phyloP scores from a whole-genome alignment of 2,888 invertebrate genomes.

The Gortyna flavago region DNA sequence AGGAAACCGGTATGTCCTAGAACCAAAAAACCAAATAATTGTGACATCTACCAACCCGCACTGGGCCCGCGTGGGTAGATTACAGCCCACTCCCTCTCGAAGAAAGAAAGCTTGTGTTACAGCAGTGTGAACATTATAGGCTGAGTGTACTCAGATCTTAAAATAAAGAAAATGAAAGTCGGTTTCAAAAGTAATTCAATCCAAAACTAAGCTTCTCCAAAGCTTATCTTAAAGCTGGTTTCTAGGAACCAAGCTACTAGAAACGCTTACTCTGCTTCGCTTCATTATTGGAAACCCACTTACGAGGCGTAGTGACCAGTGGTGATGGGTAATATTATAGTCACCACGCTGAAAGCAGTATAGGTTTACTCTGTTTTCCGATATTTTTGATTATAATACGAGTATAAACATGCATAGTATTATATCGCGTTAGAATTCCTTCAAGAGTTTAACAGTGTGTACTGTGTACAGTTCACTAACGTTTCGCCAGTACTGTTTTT shows the following conservation, averaged over 20 bases:
- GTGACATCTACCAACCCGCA: no score
- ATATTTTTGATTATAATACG: background rate
- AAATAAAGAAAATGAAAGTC: no score
- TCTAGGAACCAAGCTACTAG: slow-evolving; percentile 23
- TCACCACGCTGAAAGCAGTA: background rate
- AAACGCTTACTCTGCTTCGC: background rate
- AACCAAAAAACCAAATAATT: no score
- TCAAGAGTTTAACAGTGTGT: background rate
- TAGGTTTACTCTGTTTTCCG: background rate
- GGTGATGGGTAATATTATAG: background rate
- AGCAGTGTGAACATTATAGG: no score
- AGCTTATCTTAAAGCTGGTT: slow-evolving; percentile 5
- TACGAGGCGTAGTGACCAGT: background rate
- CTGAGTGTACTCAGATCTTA: no score
- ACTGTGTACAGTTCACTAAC: background rate
- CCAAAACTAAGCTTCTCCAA: background rate
- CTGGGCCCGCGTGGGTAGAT: no score
- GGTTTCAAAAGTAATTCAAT: slow-evolving; percentile 9
- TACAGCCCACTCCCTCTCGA: no score
- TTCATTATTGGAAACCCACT: slow-evolving; percentile 16
- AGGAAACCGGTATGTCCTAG: no score
- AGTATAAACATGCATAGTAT: background rate
- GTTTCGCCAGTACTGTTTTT: background rate
- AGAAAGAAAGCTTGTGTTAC: no score
- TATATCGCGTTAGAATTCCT: background rate